Percentiles rank a stretch among this genome's conserved stretches.
Conservation (phyloP, 2,797 vertebrate genomes). For the Enteromius fasciolatus region DNA sequence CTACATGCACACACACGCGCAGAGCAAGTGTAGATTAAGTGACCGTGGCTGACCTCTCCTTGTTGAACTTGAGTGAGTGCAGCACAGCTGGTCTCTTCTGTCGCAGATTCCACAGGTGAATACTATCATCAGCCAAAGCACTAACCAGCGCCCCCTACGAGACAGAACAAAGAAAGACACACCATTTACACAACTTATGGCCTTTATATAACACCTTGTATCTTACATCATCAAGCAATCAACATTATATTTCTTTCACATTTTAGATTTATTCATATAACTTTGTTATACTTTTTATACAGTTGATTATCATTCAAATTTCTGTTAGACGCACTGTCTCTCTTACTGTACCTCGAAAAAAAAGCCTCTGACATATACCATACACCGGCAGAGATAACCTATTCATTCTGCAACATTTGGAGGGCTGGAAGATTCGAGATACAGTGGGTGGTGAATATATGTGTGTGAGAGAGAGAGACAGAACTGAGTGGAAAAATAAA, state of each 20-base stretch:
- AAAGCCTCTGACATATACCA: not conserved
- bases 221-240: too few species aligned
- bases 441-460: slow-evolving; percentile 41
- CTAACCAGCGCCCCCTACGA: slow-evolving; percentile 94
- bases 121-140: slow-evolving; percentile 93
- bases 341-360: too few species aligned
- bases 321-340: not conserved
- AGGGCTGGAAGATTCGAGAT: slow-evolving; percentile 37
- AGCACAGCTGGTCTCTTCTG: slow-evolving; percentile 97
- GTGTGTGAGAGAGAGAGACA: slow-evolving; percentile 28
- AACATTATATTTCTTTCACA: too few species aligned
- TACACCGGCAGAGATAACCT: slow-evolving; percentile 13
- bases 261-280: not conserved
- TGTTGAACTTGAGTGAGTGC: slow-evolving; percentile 97
- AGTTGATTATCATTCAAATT: not conserved
- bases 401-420: slow-evolving; percentile 26
- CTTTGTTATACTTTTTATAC: not conserved
- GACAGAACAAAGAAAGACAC: not conserved
- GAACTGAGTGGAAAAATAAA: slow-evolving; percentile 40
- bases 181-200: not conserved
- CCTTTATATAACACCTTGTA: too few species aligned
- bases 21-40: slow-evolving; percentile 12
- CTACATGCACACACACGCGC: slow-evolving; percentile 25
- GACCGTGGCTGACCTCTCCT: slow-evolving; percentile 86
- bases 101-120: slow-evolving; percentile 97